Conservation (phyloP, 1,140 invertebrate genomes). For the Littorina saxatilis region DNA sequence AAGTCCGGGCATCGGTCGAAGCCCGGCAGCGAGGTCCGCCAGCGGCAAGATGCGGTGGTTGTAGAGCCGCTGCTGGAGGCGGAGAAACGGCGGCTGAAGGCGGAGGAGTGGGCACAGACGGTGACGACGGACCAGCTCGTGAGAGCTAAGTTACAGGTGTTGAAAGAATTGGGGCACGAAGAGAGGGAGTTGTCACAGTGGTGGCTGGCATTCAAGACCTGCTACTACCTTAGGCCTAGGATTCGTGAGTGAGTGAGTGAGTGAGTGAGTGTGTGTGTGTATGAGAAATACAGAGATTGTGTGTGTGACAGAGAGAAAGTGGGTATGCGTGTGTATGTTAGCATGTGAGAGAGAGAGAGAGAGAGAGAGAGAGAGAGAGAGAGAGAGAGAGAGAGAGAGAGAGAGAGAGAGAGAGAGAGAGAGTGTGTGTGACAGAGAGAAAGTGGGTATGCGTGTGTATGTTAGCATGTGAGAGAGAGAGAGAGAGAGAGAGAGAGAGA, state of each 20-base stretch:
- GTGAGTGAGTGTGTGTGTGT: no score
- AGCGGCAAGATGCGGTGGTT: conserved; percentile 6
- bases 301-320: no score
- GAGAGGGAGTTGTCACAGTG: conserved; percentile 58
- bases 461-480: no score
- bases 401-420: conserved; percentile 17
- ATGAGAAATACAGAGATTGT: no score
- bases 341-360: conserved; percentile 1
- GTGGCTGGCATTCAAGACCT: conserved; percentile 56
- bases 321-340: no score
- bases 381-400: conserved; percentile 17
- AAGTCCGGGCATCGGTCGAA: conserved; percentile 42
- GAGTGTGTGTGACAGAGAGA: no score
- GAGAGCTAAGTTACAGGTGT: conserved; percentile 54
- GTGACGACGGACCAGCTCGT: conserved; percentile 56
- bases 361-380: conserved; percentile 3
- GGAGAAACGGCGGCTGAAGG: conserved; percentile 55
- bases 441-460: no score
- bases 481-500: neutral
- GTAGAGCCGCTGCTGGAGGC: conserved; percentile 57
- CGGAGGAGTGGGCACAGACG: conserved; percentile 60
- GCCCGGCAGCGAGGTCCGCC: conserved; percentile 31
- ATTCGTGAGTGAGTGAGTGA: neutral
- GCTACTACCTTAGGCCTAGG: conserved; percentile 52
- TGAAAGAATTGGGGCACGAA: conserved; percentile 60